These are phyloP conservation scores for Pyrocoelia pectoralis DNA, from an alignment of 2,888 invertebrate species.

Conservation along the genomic window DNA sequence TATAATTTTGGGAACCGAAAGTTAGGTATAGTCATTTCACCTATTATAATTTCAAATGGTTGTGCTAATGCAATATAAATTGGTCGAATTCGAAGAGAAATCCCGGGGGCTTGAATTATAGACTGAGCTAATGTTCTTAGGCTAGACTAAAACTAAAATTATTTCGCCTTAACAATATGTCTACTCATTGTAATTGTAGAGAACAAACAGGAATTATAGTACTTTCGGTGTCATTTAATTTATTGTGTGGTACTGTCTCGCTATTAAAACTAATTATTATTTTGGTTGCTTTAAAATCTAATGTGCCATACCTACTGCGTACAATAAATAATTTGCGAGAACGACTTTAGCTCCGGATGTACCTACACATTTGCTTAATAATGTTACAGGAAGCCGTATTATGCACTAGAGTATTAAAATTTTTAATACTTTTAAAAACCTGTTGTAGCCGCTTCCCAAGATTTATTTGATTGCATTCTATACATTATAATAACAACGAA, in stretches of 20 bases:
- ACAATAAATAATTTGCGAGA: neutral
- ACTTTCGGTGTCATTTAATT: conserved; percentile 50
- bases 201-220: conserved; percentile 46
- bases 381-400: conserved; percentile 19
- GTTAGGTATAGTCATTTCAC: conserved; percentile 30
- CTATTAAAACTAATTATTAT: conserved; percentile 26
- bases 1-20: conserved; percentile 27
- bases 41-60: conserved; percentile 46
- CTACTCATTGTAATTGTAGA: conserved; percentile 33
- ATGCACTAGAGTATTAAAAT: conserved; percentile 9
- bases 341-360: conserved; percentile 18
- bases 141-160: conserved; percentile 42
- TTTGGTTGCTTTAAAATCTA: conserved; percentile 39
- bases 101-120: conserved; percentile 47
- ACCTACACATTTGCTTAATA: conserved; percentile 12
- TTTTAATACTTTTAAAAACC: conserved; percentile 17
- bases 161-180: conserved; percentile 37
- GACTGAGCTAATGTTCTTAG: conserved; percentile 42
- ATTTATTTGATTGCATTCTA: conserved; percentile 21
- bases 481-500: neutral
- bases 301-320: neutral
- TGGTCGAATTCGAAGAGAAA: conserved; percentile 41
- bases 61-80: conserved; percentile 47
- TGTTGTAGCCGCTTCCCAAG: conserved; percentile 21
- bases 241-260: conserved; percentile 33